Percentiles rank a stretch among this genome's conserved stretches.
Evolutionary conservation across 92 coral and sea anemone genomes (phyloP).

Genomic region (Bergia sp.): DNA sequence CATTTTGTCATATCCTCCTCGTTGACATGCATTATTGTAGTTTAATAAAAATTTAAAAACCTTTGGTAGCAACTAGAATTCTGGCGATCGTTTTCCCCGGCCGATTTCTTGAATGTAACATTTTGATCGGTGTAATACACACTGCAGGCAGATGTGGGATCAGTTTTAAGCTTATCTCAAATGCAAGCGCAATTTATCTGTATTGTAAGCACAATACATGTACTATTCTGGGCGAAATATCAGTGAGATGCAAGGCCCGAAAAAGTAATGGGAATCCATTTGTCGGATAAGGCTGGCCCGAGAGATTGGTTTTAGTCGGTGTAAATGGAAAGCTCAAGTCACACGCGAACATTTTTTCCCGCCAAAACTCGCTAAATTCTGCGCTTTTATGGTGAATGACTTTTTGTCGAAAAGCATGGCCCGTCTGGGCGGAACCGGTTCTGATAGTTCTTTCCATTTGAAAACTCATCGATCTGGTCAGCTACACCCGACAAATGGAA

Average conservation of each 20-base stretch:
- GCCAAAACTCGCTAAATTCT: too few relatives aligned
- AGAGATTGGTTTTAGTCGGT: neutral
- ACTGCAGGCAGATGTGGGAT: conserved; percentile 14
- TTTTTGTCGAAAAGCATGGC: too few relatives aligned
- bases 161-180: too few relatives aligned
- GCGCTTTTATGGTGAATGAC: too few relatives aligned
- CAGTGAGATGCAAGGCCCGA: too few relatives aligned
- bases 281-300: neutral
- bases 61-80: neutral
- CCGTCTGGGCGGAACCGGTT: neutral
- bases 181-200: too few relatives aligned
- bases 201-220: neutral
- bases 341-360: too few relatives aligned
- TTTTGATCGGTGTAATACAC: neutral
- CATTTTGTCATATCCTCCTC: neutral
- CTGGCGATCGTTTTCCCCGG: neutral
- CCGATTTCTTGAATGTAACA: neutral
- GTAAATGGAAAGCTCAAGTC: too few relatives aligned
- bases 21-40: neutral
- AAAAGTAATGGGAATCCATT: neutral
- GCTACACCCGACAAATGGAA: neutral
- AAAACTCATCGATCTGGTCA: neutral
- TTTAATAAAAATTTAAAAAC: too few relatives aligned
- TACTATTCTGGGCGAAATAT: neutral
- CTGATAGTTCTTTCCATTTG: neutral